These are phyloP conservation scores for Aplochiton taeniatus DNA, from an alignment of 2,797 vertebrate species.

Conservation along the genomic window DNA sequence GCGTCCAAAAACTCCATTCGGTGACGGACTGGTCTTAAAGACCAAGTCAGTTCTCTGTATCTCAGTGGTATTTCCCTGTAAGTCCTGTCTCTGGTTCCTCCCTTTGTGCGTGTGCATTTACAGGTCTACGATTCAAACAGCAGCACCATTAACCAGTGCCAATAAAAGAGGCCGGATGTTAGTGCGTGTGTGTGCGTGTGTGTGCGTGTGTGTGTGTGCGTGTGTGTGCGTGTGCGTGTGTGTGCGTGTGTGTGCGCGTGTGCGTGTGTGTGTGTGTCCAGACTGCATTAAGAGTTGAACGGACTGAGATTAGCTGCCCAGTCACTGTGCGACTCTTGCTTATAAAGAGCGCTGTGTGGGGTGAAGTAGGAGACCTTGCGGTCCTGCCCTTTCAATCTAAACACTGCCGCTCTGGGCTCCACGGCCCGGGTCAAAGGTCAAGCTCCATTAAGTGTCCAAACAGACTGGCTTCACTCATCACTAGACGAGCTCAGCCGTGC, in stretches of 20 bases:
- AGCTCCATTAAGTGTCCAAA: slow-evolving; percentile 66
- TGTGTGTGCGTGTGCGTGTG: background rate
- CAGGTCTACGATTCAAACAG: slow-evolving; percentile 8
- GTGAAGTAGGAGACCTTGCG: slow-evolving; percentile 44
- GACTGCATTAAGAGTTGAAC: slow-evolving; percentile 58
- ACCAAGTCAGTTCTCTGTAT: background rate
- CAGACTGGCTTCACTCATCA: slow-evolving; percentile 59
- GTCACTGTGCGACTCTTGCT: slow-evolving; percentile 54
- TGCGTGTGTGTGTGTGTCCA: slow-evolving; percentile 13
- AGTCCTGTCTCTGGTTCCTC: slow-evolving; percentile 11
- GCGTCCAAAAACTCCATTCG: no score
- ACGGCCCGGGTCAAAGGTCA: slow-evolving; percentile 51
- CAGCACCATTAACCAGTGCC: slow-evolving; percentile 13
- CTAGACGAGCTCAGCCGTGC: slow-evolving; percentile 19
- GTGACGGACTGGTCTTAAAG: background rate
- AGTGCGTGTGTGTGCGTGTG: slow-evolving; percentile 1
- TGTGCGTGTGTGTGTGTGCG: slow-evolving; percentile 7
- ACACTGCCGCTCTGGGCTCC: slow-evolving; percentile 52
- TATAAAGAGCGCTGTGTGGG: slow-evolving; percentile 67
- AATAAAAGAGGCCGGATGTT: slow-evolving; percentile 26
- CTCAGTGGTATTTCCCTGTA: background rate
- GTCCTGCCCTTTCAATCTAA: slow-evolving; percentile 66
- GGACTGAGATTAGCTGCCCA: slow-evolving; percentile 58
- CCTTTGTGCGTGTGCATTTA: background rate
- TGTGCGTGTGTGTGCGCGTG: slow-evolving; percentile 2